These are phyloP conservation scores for Hoplias malabaricus DNA, from an alignment of 2,113 vertebrate species.

Conservation along the genomic window DNA sequence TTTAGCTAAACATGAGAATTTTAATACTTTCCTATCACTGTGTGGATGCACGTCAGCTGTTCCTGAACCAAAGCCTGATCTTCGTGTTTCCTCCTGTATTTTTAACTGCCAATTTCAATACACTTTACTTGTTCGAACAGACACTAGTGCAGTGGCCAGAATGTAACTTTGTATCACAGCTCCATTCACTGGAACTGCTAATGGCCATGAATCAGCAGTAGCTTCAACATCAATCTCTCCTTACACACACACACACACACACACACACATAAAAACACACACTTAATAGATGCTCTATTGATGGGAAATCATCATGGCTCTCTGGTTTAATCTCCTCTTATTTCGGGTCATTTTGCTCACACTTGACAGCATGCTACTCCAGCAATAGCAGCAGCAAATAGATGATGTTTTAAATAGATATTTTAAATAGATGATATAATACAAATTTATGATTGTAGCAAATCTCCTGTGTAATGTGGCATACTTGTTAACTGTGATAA, in stretches of 20 bases:
- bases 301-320: constrained; percentile 1
- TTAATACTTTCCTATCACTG: not conserved
- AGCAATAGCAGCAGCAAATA: not conserved
- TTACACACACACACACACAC: too few relatives aligned
- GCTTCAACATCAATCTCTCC: constrained; percentile 27
- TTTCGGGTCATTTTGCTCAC: constrained; percentile 8
- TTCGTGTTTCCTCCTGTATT: not conserved
- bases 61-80: not conserved
- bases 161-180: not conserved
- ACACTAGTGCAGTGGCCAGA: not conserved
- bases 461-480: too few relatives aligned
- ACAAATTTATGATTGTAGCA: too few relatives aligned
- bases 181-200: constrained; percentile 29
- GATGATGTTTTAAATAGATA: too few relatives aligned
- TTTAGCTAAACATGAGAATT: not conserved
- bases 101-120: not conserved
- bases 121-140: not conserved
- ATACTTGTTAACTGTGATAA: too few relatives aligned
- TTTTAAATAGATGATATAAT: too few relatives aligned
- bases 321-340: constrained; percentile 13
- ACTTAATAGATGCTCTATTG: constrained; percentile 26
- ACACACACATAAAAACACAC: not conserved
- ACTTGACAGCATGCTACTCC: not conserved
- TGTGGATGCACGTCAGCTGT: not conserved
- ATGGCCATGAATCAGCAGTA: constrained; percentile 28